These are phyloP conservation scores for Anolis sagrei DNA, from an alignment of 2,113 vertebrate species.

Conservation along the genomic window DNA sequence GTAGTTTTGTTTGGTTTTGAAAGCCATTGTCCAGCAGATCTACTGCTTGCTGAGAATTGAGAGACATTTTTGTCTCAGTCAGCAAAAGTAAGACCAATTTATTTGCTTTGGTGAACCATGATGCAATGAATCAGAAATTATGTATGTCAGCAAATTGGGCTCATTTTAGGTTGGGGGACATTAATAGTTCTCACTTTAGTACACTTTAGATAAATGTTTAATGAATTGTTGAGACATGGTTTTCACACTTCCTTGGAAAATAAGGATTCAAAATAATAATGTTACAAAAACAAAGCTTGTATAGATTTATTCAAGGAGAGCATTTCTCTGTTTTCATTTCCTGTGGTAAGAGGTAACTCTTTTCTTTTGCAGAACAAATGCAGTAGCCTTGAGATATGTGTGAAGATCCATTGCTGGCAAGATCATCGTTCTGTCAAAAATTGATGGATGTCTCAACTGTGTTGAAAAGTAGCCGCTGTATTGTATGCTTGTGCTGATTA, in stretches of 20 bases:
- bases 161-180: too few species aligned
- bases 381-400: conserved; percentile 7
- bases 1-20: too few species aligned
- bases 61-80: too few species aligned
- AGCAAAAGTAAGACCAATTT: too few species aligned
- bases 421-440: conserved; percentile 11
- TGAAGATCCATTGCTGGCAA: conserved; percentile 18
- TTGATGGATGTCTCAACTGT: conserved; percentile 18
- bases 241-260: background rate
- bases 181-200: too few species aligned
- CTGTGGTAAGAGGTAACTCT: background rate
- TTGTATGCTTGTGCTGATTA: conserved; percentile 56
- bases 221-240: background rate
- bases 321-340: background rate
- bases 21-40: too few species aligned
- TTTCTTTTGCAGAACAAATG: conserved; percentile 28
- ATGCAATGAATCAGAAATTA: too few species aligned
- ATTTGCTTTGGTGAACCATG: too few species aligned
- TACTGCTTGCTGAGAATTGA: too few species aligned
- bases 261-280: background rate
- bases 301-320: background rate
- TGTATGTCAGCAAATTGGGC: too few species aligned
- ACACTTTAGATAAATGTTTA: too few species aligned
- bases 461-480: conserved; percentile 46
- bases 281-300: background rate